Evolutionary conservation across 2,888 invertebrate genomes (phyloP), one percentile per base, ranked within the genome.

Genomic region (Temnothorax rugatulus): DNA sequence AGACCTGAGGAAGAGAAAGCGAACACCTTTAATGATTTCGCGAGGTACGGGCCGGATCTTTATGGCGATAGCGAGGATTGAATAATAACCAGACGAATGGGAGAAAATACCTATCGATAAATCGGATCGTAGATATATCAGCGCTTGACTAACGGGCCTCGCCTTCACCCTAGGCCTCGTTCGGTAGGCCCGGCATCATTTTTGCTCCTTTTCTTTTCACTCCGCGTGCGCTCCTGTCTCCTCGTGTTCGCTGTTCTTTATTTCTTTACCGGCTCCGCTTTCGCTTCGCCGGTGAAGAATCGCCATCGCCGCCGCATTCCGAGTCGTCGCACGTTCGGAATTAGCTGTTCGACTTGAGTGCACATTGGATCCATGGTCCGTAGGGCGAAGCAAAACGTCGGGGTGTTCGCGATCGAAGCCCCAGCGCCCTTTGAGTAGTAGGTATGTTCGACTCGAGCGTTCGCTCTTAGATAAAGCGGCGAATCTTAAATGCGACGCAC

Each of bases 271-370:
- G 41, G 64, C 61, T 84, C 34, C 59, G 71, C 41, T 86, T 82
- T 84, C 83, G 84, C 71, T 79, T 68, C 66, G 77, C 52, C 68
- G 82, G 85, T 85, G 90, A 90, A 57, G 84, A 90, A 91, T 91
- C 88, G 90, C 88, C 90, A 86, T 88, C 87, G 88, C 84, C 90
- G 87, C 86, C 89, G 87, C 91, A 94, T 94, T 93, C 89, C 92
- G 82, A 94, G 93, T 94, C 94, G 92, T 93, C 91, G 92, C 94
- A 94, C 94, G 94, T 94, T 91, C 92, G 92, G 92, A 94, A 94
- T 94, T 94, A 94, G 93, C 93, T 92, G 93, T 94, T 94, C 93
- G 89, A 90, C 91, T 93, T 90, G 91, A 89, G 91, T 94, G 94
- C 94, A 91, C 93, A 93, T 92, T 88, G 92, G 90, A 93, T 93